These are phyloP conservation scores for Chrysolina haemoptera DNA, from an alignment of 2,888 invertebrate genomes.

Conservation along the genomic window DNA sequence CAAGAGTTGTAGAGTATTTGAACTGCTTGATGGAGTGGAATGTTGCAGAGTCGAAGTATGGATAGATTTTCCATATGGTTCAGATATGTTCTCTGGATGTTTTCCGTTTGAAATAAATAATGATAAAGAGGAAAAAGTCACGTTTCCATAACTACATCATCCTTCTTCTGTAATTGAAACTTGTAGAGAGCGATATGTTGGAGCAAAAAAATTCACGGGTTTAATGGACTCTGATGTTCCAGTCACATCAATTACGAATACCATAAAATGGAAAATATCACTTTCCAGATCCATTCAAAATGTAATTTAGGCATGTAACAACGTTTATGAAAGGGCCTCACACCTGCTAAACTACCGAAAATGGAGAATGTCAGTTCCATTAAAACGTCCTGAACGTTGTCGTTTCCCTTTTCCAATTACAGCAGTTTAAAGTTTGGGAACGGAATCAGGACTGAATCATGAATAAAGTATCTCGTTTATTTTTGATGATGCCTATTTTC, in stretches of 20 bases:
- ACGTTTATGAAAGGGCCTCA: conserved; percentile 13
- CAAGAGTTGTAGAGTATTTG: too few relatives aligned
- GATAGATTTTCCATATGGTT: too few relatives aligned
- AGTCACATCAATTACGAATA: conserved; percentile 7
- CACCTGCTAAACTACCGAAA: conserved; percentile 15
- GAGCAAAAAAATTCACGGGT: background rate
- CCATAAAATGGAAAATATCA: conserved; percentile 18
- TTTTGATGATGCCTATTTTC: conserved; percentile 30
- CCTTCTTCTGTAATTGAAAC: background rate
- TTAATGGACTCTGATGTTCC: background rate
- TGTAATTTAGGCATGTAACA: conserved; percentile 1
- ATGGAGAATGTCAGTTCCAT: conserved; percentile 4
- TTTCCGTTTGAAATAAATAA: background rate
- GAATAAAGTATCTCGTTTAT: conserved; percentile 33
- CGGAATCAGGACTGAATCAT: conserved; percentile 30
- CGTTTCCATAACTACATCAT: too few relatives aligned
- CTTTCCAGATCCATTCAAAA: conserved; percentile 9
- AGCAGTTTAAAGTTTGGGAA: conserved; percentile 30
- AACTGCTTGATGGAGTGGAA: too few relatives aligned
- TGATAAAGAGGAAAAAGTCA: too few relatives aligned
- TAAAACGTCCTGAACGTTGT: conserved; percentile 20
- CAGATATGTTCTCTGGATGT: too few relatives aligned
- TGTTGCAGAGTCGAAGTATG: too few relatives aligned
- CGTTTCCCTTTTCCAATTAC: conserved; percentile 32
- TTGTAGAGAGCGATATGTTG: background rate